Evolutionary conservation across 1,140 invertebrate species (phyloP), one percentile per base, ranked within the genome.

Genomic region (Drosophila asahinai): DNA sequence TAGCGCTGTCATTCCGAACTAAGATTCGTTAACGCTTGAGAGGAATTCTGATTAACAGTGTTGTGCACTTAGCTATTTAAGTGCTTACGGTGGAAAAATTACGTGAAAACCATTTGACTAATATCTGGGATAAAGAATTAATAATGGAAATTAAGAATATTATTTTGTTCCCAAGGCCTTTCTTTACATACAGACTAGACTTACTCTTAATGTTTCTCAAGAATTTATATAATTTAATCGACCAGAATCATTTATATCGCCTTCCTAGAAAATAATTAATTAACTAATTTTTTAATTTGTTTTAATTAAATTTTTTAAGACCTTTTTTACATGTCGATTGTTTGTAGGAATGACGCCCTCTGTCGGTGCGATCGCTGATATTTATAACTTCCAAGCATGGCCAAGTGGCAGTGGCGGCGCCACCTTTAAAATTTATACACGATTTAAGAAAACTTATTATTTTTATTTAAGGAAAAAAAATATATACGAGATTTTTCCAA

Each of bases 31-130:
- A 61, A 27, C 25, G 42, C 30, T 45, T 33, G 15, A 22, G 5
- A 25, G 40, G 55, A 38, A 66, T 66, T 66, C 64, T 62, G 64
- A 61, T 38, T 38, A 38, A 62, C 12, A 27, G 60, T 3, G 33
- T 2, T 54, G 54, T 0, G 3, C 17, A 9, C 14, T 55, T 38
- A 22, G 7, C 33, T 38, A 14, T 22, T 36, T 17, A 30, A 17
- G 5, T 17, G 5, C 15, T 17, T 1, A 14, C 15, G 6, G 6
- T 0, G 2, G 33, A 8, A 54, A 15, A 42, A 36, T 19, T 54
- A 4, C 19, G 6, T 19, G 3, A 6, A 17, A 52, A 15, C 5
- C 7, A 22, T 5, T 47, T 11, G 4, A 1, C 27, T 22, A 22
- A 22, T 22, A 22, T 27, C 27, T 27, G 27, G 27, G 6, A 27